Evolutionary conservation across 2,797 vertebrate genomes (phyloP), one percentile per base, ranked within the genome.

Genomic region (Syndactyla subalaris): DNA sequence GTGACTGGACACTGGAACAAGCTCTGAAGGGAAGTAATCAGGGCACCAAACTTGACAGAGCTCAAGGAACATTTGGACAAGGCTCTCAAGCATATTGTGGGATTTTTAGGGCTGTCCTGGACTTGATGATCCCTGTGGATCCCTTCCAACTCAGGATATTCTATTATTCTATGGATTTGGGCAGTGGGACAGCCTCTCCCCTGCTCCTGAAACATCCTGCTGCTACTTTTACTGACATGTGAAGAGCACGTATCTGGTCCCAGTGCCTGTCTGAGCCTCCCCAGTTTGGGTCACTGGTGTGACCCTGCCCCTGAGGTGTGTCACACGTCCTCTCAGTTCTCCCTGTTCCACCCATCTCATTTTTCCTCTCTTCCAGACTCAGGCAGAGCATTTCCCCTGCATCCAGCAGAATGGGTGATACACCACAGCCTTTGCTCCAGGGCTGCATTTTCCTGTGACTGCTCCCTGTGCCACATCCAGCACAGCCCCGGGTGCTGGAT

Each of bases 61-160:
- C 22, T 32, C 21, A 27, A 59, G 73, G 22, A 48, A 7, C 2
- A 11, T 48, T 72, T 59, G 22, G 15, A 24, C 0, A 1, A 4
- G 0, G 0, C 5, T 13, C 20, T 1, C 20, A 38, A 43, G 79
- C 2, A 26, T 30, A 46, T 2, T 7, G 6, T 65, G 58, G 38
- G 38, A 32, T 34, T 72, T 15, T 8, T 16, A 34, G n/a, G n/a
- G 14, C 30, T 71, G 45, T 84, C 32, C 16, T 32, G n/a, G 6
- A 4, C 18, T 36, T 8, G 11, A 0, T 22, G 10, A 36, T 65
- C 46, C 72, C 4, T 20, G n/a, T 23, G 38, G 10, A 1, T 1
- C 20, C n/a, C 45, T 59, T 66, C 27, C 65, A 71, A 20, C 19
- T 45, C 52, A 41, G 26, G 38, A 52, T 66, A 27, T 65, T 19